Conservation (phyloP, 2,113 vertebrate genomes). For the Callaeas wilsoni region DNA sequence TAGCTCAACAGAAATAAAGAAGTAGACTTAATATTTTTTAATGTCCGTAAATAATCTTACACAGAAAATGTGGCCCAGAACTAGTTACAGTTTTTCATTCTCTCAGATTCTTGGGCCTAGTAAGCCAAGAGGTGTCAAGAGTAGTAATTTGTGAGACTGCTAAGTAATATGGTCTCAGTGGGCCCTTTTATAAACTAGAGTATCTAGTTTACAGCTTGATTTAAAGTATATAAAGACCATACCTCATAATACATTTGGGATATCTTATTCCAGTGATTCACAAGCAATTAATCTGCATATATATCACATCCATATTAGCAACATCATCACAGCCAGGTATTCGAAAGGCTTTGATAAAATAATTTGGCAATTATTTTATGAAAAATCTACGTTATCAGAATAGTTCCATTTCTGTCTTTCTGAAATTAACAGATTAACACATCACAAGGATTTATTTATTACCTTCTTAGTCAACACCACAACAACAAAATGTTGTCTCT, state of each 20-base stretch:
- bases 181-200: not conserved
- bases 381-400: not conserved
- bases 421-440: not conserved
- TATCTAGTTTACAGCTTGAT: not conserved
- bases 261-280: not conserved
- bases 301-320: not conserved
- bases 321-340: not conserved
- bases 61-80: not conserved
- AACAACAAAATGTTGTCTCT: not conserved
- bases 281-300: not conserved
- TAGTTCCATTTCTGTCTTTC: not conserved
- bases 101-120: not conserved
- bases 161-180: not conserved
- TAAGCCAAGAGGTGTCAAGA: not conserved
- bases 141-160: not conserved
- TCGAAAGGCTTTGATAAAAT: not conserved
- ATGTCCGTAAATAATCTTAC: not conserved
- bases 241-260: not conserved
- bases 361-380: not conserved
- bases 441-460: not conserved
- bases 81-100: not conserved
- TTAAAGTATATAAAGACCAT: not conserved
- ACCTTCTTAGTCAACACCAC: not conserved
- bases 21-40: not conserved
- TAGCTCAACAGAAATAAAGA: not conserved